Base-by-base conservation (phyloP, 2,113 vertebrate genomes). In the Peromyscus maniculatus region DNA sequence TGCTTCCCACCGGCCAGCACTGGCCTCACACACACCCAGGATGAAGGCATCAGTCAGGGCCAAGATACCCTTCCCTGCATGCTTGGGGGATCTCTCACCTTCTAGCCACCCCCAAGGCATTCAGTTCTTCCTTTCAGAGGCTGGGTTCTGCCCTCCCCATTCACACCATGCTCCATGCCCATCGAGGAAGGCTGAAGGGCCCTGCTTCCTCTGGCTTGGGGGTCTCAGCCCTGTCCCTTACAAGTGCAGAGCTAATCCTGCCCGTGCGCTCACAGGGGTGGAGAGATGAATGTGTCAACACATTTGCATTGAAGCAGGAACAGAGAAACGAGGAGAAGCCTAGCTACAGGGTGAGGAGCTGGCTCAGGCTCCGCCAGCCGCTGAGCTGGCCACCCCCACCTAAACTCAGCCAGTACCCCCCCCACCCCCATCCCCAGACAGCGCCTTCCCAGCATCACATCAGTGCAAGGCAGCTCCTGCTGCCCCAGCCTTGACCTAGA, bases 201-300 rank as follows among this genome's bases (percentile, higher is more conserved):
- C 86, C 78, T 12, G 17, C 0, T 7, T 46, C 49, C 69, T 78
- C 74, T 46, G 28, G 39, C 71, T 10, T 43, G 21, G 93, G 72
- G 62, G 78, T 82, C 78, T 72, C 69, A 7, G 72, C 33, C 88
- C 82, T 77, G 87, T 62, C 69, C 62, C 94, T 88, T 15, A 9
- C 59, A 28, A 72, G 74, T 69, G 28, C 91, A 28, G 83, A 74
- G 74, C 55, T 90, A 62, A 87, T 49, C 88, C 55, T 87, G 64
- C 72, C 7, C 13, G 26, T 0, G 26, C 1, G 69, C 55, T 86
- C 67, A 0, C 0, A 24, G 24, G 83, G 67, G 75, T 46, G 31
- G 62, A 84, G 89, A 66, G 71, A 89, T 84, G 71, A 36, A 3
- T 4, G 71, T 71, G 95, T 91, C 94, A n/a, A 89, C 96, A 46